Conservation (phyloP, 2,113 vertebrate species). For the zebrafish (Danio rerio) region DNA sequence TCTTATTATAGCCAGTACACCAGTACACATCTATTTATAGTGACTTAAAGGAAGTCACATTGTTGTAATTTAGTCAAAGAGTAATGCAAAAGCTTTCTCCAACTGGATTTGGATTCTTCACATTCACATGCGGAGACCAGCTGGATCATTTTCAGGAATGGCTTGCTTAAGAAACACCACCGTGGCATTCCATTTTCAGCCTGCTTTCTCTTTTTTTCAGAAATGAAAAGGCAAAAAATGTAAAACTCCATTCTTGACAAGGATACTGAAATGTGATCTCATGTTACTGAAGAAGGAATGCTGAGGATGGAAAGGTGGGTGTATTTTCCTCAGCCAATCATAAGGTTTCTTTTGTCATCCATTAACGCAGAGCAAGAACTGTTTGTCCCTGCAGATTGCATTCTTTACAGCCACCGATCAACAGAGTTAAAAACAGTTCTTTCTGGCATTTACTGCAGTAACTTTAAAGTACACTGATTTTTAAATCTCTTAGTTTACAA, state of each 20-base stretch:
- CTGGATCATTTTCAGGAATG: background rate
- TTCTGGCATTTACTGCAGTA: background rate
- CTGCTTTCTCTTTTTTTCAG: background rate
- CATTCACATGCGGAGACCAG: background rate
- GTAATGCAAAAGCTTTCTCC: slow-evolving; percentile 8
- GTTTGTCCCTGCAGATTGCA: slow-evolving; percentile 61
- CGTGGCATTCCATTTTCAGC: no score
- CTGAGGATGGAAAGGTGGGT: slow-evolving; percentile 44
- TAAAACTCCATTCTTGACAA: background rate
- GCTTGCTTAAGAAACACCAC: background rate
- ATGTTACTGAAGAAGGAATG: background rate
- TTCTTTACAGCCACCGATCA: slow-evolving; percentile 17
- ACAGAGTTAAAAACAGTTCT: no score
- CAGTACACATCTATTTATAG: background rate
- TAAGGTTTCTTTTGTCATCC: slow-evolving; percentile 34
- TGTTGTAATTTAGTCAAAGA: background rate
- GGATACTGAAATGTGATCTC: slow-evolving; percentile 9
- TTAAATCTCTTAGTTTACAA: background rate
- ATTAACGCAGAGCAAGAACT: slow-evolving; percentile 43
- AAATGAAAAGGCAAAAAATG: background rate
- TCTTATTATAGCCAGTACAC: background rate
- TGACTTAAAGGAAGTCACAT: background rate
- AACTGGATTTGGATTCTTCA: background rate
- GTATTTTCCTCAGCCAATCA: slow-evolving; percentile 70
- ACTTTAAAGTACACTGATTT: background rate